Evolutionary conservation across 2,888 invertebrate genomes (phyloP), one percentile per base, ranked within the genome.

Genomic region (Leptinotarsa juncta): DNA sequence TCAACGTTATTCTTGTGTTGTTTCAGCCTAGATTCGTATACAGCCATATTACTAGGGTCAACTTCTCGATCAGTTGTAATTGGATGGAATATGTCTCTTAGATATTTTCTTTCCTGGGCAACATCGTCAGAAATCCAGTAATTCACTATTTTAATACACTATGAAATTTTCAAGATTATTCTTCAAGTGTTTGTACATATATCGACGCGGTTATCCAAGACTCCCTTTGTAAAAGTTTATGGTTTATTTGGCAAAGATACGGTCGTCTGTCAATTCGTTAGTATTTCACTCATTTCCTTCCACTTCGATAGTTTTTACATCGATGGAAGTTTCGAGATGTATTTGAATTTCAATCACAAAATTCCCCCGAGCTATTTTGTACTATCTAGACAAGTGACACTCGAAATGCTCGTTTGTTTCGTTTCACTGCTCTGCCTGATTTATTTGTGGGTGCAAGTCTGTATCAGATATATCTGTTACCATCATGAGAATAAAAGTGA

Each of bases 301-400:
- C 60, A 55, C 32, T 49, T 70, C 70, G 23, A 50, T 55, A 73
- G 49, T 81, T 81, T 80, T 76, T 76, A 75, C 77, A 67, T 74
- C 78, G 67, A 78, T 78, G 77, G 77, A 72, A 80, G 74, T 70
- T 76, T 78, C 76, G 76, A 74, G 69, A 70, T 76, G 75, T 77
- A 81, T 80, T 80, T 81, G 81, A 81, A 81, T 81, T 81, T 81
- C 82, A 81, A 81, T 81, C 78, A 79, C 76, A 76, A 76, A 66
- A 79, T 79, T 79, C 76, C 78, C 75, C 76, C 50, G 81, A 81
- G 79, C 74, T 72, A 76, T 69, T 77, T 73, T 72, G 77, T 79
- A 81, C 77, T 81, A 81, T 79, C 79, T 72, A 78, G 80, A 80
- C 79, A 77, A 75, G 79, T 81, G 79, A 78, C 80, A 80, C 73